Conservation (phyloP, 2,113 vertebrate species). For the Macrotus californicus region DNA sequence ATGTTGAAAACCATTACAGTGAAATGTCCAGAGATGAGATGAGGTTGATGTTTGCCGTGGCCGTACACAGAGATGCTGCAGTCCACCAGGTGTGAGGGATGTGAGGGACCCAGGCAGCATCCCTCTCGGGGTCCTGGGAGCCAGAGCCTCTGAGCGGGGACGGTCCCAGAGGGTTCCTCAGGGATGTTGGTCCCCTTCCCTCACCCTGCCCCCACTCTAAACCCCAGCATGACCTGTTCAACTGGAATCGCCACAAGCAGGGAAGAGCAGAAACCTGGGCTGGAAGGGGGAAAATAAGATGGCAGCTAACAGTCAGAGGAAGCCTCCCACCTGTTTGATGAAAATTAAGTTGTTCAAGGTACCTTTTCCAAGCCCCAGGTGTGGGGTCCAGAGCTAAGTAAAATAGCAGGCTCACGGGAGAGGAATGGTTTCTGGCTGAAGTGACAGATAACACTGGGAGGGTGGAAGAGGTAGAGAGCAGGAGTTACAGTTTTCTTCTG, state of each 20-base stretch:
- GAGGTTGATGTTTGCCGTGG: background rate
- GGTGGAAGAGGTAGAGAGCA: background rate
- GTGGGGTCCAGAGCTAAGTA: background rate
- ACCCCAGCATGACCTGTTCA: background rate
- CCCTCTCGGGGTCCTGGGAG: background rate
- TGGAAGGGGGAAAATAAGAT: background rate
- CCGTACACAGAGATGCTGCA: background rate
- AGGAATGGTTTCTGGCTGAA: background rate
- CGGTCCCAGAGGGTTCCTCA: background rate
- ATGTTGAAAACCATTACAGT: background rate
- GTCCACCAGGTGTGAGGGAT: background rate
- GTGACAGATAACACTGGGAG: background rate
- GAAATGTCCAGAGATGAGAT: background rate
- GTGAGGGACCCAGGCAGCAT: background rate
- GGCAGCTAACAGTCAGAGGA: background rate
- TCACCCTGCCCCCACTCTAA: background rate
- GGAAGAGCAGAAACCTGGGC: background rate
- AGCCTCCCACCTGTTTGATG: background rate
- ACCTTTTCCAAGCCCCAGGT: background rate
- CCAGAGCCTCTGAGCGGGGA: background rate
- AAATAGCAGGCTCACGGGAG: background rate
- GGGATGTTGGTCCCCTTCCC: background rate
- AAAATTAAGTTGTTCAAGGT: background rate
- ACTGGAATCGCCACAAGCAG: background rate
- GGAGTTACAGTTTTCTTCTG: background rate